Evolutionary conservation across 2,888 invertebrate genomes (phyloP).

Genomic region (Campoplex capitator): DNA sequence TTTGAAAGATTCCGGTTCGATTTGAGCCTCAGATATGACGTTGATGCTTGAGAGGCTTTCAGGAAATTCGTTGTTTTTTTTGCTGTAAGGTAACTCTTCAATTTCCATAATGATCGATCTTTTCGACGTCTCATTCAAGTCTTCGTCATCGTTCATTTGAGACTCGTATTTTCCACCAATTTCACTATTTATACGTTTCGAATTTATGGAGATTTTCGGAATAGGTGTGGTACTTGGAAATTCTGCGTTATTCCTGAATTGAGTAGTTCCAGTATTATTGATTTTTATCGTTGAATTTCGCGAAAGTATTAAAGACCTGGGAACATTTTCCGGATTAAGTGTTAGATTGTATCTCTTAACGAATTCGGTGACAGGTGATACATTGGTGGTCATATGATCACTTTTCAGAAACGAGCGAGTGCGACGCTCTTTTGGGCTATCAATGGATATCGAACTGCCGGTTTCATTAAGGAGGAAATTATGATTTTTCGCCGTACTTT

Average conservation of each 20-base stretch:
- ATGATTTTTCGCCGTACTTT: background rate
- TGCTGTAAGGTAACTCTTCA: constrained; percentile 12
- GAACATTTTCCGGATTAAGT: constrained; percentile 63
- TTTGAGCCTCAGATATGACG: constrained; percentile 66
- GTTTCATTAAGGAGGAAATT: constrained; percentile 24
- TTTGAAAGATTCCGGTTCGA: too few relatives aligned
- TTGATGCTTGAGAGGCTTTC: constrained; percentile 59
- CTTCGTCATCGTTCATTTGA: background rate
- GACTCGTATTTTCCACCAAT: constrained; percentile 20
- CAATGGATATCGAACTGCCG: constrained; percentile 2
- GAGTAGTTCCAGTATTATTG: background rate
- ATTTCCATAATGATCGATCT: constrained; percentile 17
- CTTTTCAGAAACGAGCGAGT: constrained; percentile 27
- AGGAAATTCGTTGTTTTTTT: constrained; percentile 61
- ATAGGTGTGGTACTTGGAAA: constrained; percentile 5
- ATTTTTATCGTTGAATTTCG: background rate
- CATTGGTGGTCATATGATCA: constrained; percentile 22
- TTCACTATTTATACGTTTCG: constrained; percentile 44
- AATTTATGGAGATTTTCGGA: constrained; percentile 13
- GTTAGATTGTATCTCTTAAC: constrained; percentile 74
- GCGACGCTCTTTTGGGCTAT: constrained; percentile 42
- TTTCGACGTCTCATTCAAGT: background rate
- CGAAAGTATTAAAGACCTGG: constrained; percentile 9
- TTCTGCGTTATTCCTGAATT: background rate
- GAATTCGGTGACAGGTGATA: constrained; percentile 74